Base-by-base conservation (phyloP, 2,888 invertebrate genomes). In the Endomychus coccineus region DNA sequence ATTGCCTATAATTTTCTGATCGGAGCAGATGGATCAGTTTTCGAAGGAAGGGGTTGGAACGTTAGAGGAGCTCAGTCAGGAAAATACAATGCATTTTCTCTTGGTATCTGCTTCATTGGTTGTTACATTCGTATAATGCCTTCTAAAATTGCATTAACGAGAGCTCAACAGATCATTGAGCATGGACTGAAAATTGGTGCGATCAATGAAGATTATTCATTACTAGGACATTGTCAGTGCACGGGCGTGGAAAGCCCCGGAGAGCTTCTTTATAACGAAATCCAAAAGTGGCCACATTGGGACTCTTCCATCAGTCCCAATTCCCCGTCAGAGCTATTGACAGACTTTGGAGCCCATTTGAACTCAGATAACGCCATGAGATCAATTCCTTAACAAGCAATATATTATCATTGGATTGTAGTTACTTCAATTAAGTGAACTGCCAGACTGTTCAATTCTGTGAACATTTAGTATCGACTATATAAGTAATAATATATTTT, bases 261-360 rank as follows among this genome's bases (percentile, higher is more conserved):
- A 1, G 53, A 56, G 9, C 55, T 54, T 22, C 51, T 76, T 1
- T 74, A 57, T 43, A 63, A 66, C 22, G 70, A 74, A 53, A 68
- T 77, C 10, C 62, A 73, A 51, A 66, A 64, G 1, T 76, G 75
- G 75, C 58, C 69, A 0, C 66, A 71, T 48, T 76, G 66, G 62
- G 40, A 48, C 34, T 28, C 21, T n/a, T 11, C 23, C 4, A 28
- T 43, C 17, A 27, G 23, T 23, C 29, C 29, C 23, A 29, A 21
- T 15, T 22, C 22, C 21, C 36, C 36, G 10, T 36, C 36, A 4
- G n/a, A n/a, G n/a, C n/a, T n/a, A n/a, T n/a, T n/a, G n/a, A n/a
- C n/a, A n/a, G n/a, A n/a, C n/a, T n/a, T n/a, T n/a, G n/a, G n/a
- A n/a, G n/a, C n/a, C n/a, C n/a, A n/a, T n/a, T n/a, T n/a, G n/a